Evolutionary conservation across 2,888 invertebrate species (phyloP).

Genomic region (Troilus luridus): DNA sequence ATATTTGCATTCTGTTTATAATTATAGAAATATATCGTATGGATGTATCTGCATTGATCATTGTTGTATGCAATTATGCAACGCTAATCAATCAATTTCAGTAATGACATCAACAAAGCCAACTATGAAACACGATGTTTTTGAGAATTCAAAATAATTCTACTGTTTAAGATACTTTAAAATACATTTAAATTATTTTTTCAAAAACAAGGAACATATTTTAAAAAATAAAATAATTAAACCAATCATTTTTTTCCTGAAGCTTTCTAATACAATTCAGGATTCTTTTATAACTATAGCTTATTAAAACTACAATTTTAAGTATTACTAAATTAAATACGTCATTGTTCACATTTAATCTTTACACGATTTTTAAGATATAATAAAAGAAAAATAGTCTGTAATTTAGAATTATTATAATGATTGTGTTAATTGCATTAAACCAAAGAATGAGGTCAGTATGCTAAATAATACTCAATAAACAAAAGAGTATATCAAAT

Average conservation of each 20-base stretch:
- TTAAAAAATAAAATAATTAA: too few species aligned
- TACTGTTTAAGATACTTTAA: constrained; percentile 14
- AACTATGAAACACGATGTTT: constrained; percentile 10
- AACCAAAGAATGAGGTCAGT: background rate
- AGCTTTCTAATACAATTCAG: too few species aligned
- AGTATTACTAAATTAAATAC: too few species aligned
- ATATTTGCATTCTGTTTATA: too few species aligned
- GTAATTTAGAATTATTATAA: background rate
- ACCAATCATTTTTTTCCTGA: too few species aligned
- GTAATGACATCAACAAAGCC: background rate
- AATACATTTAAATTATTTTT: background rate
- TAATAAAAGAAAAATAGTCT: too few species aligned
- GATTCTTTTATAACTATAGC: too few species aligned
- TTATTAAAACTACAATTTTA: too few species aligned
- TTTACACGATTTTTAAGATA: too few species aligned
- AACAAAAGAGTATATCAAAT: too few species aligned
- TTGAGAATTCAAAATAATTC: constrained; percentile 5
- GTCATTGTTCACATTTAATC: too few species aligned
- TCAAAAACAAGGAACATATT: too few species aligned
- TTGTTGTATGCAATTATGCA: background rate
- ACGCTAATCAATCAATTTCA: background rate
- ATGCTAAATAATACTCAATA: background rate
- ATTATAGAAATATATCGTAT: background rate
- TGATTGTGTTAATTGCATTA: background rate
- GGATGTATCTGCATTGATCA: background rate